Conservation (phyloP, 2,888 invertebrate genomes). For the Drosophila kanekoi region DNA sequence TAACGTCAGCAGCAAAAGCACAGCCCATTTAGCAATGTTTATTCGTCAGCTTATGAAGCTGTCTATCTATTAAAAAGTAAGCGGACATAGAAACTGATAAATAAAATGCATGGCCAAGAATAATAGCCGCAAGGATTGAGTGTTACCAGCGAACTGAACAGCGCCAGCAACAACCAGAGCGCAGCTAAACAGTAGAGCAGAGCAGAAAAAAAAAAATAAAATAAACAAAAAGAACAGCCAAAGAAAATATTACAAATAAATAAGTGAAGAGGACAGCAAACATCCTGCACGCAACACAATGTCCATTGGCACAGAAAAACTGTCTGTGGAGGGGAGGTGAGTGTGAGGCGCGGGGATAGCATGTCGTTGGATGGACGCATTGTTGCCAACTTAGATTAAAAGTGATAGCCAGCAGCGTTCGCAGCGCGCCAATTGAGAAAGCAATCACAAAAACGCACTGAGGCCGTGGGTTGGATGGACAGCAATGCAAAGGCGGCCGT, state of each 20-base stretch:
- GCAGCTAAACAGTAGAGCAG: conserved; percentile 17
- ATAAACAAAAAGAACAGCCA: background rate
- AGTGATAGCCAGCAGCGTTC: conserved; percentile 65
- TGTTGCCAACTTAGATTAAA: conserved; percentile 74
- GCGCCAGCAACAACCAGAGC: conserved; percentile 16
- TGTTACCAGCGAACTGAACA: conserved; percentile 28
- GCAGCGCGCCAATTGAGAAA: conserved; percentile 67
- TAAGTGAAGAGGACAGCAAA: conserved; percentile 34
- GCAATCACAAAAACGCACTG: conserved; percentile 64
- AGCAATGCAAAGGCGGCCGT: conserved; percentile 6
- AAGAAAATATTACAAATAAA: conserved; percentile 42
- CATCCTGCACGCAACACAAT: conserved; percentile 41
- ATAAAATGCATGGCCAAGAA: conserved; percentile 47
- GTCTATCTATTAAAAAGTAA: conserved; percentile 45
- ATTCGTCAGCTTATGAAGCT: conserved; percentile 30
- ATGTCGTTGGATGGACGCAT: conserved; percentile 40
- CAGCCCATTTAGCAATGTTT: conserved; percentile 41
- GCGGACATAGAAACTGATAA: conserved; percentile 47
- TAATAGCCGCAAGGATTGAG: conserved; percentile 51
- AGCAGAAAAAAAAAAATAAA: background rate
- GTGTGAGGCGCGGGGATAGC: background rate
- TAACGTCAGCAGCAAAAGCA: conserved; percentile 2
- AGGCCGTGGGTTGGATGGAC: conserved; percentile 24
- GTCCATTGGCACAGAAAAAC: conserved; percentile 17
- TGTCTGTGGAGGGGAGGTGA: background rate